Conservation (phyloP, 2,113 vertebrate genomes). For the Cranoglanis bouderius region DNA sequence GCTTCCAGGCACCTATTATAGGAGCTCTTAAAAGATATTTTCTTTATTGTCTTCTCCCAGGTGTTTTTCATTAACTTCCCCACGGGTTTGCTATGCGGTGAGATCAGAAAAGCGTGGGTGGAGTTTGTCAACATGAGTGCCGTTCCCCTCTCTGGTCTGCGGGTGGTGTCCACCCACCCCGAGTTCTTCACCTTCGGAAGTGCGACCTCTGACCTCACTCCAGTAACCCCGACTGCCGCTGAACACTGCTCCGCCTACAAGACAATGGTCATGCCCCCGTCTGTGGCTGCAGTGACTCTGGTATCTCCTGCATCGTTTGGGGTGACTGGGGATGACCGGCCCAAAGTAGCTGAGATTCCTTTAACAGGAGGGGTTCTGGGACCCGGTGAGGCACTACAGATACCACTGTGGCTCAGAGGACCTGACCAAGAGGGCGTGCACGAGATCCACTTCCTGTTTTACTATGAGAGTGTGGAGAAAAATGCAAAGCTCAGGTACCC, state of each 20-base stretch:
- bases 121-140: conserved; percentile 94
- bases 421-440: conserved; percentile 97
- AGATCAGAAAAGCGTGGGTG: conserved; percentile 93
- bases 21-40: background rate
- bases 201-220: conserved; percentile 77
- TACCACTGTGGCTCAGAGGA: conserved; percentile 94
- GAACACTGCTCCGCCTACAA: conserved; percentile 94
- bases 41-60: conserved; percentile 64
- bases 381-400: conserved; percentile 88
- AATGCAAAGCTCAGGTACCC: conserved; percentile 85
- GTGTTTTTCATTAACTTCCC: conserved; percentile 99
- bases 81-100: conserved; percentile 93
- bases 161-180: conserved; percentile 89
- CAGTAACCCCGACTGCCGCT: conserved; percentile 83
- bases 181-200: conserved; percentile 96
- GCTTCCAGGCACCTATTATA: background rate
- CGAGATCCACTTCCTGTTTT: conserved; percentile 98
- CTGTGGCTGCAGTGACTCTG: conserved; percentile 71
- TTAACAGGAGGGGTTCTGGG: conserved; percentile 79
- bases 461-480: conserved; percentile 88
- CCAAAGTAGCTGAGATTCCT: conserved; percentile 83
- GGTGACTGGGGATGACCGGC: conserved; percentile 62
- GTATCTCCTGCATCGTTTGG: conserved; percentile 83
- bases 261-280: conserved; percentile 78
- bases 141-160: conserved; percentile 84